Percentiles rank a stretch among this genome's conserved stretches.
Conservation (phyloP, 2,113 vertebrate species). For the Tympanuchus pallidicinctus region DNA sequence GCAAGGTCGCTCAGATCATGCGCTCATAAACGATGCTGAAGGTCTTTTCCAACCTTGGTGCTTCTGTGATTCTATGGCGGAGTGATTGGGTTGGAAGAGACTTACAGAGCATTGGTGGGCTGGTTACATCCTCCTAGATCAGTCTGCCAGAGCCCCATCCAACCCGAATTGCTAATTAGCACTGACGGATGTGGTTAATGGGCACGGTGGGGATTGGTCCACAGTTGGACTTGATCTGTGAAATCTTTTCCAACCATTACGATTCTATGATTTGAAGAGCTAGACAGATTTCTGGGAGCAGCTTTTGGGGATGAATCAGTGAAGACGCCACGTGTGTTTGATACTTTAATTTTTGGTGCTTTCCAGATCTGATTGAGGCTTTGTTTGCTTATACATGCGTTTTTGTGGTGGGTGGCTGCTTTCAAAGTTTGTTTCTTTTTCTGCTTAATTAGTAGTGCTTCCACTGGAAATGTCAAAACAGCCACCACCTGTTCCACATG, state of each 20-base stretch:
- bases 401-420: slow-evolving; percentile 22
- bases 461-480: slow-evolving; percentile 32
- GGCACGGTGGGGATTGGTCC: too few relatives aligned
- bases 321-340: rapidly evolving
- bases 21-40: background rate
- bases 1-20: rapidly evolving
- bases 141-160: too few relatives aligned
- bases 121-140: too few relatives aligned
- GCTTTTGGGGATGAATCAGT: background rate
- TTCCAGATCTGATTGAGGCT: background rate
- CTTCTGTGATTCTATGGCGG: too few relatives aligned
- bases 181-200: too few relatives aligned
- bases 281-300: background rate
- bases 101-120: too few relatives aligned
- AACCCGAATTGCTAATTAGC: background rate
- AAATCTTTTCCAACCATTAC: too few relatives aligned
- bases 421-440: background rate
- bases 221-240: too few relatives aligned
- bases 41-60: too few relatives aligned
- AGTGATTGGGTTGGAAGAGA: too few relatives aligned
- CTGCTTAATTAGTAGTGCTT: background rate
- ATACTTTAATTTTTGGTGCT: background rate
- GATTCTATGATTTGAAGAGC: background rate
- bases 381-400: rapidly evolving
- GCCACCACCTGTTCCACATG: background rate